phyloP scores from a whole-genome alignment of 1,140 invertebrate species.

The Gonioctena quinquepunctata region DNA sequence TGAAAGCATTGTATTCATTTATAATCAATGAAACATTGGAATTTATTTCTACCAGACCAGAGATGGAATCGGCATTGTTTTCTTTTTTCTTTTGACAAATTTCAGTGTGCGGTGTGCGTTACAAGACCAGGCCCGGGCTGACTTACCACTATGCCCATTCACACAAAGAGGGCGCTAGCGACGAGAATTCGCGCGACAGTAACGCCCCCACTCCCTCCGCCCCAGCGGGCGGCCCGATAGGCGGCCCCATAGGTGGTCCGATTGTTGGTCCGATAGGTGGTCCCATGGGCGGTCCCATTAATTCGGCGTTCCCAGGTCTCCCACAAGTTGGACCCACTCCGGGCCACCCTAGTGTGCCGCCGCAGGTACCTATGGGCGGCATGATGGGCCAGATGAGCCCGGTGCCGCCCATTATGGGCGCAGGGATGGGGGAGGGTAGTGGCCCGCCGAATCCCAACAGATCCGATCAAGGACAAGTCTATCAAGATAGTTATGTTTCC shows the following conservation, averaged over 20 bases:
- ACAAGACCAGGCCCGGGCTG: slow-evolving; percentile 95
- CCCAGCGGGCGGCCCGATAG: slow-evolving; percentile 38
- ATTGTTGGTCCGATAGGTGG: slow-evolving; percentile 23
- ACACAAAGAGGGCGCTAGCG: slow-evolving; percentile 74
- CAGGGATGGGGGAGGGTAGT: slow-evolving; percentile 41
- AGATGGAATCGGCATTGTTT: slow-evolving; percentile 21
- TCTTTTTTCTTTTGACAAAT: slow-evolving; percentile 51
- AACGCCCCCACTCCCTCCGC: slow-evolving; percentile 55
- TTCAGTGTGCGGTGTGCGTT: slow-evolving; percentile 93
- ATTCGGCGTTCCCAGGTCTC: slow-evolving; percentile 28
- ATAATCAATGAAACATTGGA: not conserved
- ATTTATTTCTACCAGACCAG: not conserved
- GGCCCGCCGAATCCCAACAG: slow-evolving; percentile 26
- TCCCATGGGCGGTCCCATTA: slow-evolving; percentile 38
- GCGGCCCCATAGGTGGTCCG: slow-evolving; percentile 36
- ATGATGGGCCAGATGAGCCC: slow-evolving; percentile 27
- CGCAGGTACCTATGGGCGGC: slow-evolving; percentile 27
- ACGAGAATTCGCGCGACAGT: slow-evolving; percentile 56
- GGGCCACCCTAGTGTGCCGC: slow-evolving; percentile 22
- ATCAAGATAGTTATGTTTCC: slow-evolving; percentile 72
- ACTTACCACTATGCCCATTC: slow-evolving; percentile 97
- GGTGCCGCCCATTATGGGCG: slow-evolving; percentile 26
- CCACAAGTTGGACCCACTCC: slow-evolving; percentile 22
- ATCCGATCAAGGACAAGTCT: slow-evolving; percentile 57
- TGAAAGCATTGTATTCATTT: slow-evolving; percentile 18